Evolutionary conservation across 1,140 invertebrate genomes (phyloP).

Genomic region (Drosophila pectinifera): DNA sequence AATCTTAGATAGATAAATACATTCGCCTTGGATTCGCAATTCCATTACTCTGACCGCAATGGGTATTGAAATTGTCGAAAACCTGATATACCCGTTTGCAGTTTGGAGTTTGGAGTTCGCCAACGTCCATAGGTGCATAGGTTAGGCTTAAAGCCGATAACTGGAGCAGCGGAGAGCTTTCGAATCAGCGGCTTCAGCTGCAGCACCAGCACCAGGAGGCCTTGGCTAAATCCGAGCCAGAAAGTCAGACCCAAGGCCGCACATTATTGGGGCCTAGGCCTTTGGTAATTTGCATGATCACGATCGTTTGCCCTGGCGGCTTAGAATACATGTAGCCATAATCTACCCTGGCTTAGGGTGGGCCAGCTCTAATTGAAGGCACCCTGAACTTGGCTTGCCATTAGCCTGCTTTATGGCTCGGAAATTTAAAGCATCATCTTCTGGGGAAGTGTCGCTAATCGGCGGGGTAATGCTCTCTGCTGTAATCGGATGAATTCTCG

Average conservation of each 20-base stretch:
- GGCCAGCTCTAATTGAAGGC: slow-evolving; percentile 1
- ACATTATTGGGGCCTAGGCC: slow-evolving; percentile 39
- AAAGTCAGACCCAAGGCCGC: slow-evolving; percentile 32
- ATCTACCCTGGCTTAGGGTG: too few relatives aligned
- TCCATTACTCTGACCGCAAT: slow-evolving; percentile 32
- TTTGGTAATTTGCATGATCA: slow-evolving; percentile 33
- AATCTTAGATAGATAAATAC: slow-evolving; percentile 11
- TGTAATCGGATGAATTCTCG: slow-evolving; percentile 8
- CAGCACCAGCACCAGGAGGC: slow-evolving; percentile 60
- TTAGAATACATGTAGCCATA: slow-evolving; percentile 25
- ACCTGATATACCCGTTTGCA: slow-evolving; percentile 46
- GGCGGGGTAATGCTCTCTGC: slow-evolving; percentile 31
- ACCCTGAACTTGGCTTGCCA: slow-evolving; percentile 66
- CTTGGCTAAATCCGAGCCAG: slow-evolving; percentile 37
- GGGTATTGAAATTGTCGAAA: slow-evolving; percentile 23
- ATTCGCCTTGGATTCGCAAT: slow-evolving; percentile 25
- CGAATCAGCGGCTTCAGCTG: slow-evolving; percentile 28
- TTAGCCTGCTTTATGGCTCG: slow-evolving; percentile 58
- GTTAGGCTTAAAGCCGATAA: slow-evolving; percentile 64
- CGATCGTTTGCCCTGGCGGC: slow-evolving; percentile 2
- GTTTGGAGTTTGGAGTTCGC: slow-evolving; percentile 13
- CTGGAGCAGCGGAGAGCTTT: slow-evolving; percentile 63
- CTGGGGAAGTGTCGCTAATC: slow-evolving; percentile 40
- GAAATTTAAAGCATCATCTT: slow-evolving; percentile 22
- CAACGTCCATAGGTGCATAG: slow-evolving; percentile 48